These are phyloP conservation scores for Ricordea florida DNA, from an alignment of 92 coral and sea anemone species.

Conservation along the genomic window DNA sequence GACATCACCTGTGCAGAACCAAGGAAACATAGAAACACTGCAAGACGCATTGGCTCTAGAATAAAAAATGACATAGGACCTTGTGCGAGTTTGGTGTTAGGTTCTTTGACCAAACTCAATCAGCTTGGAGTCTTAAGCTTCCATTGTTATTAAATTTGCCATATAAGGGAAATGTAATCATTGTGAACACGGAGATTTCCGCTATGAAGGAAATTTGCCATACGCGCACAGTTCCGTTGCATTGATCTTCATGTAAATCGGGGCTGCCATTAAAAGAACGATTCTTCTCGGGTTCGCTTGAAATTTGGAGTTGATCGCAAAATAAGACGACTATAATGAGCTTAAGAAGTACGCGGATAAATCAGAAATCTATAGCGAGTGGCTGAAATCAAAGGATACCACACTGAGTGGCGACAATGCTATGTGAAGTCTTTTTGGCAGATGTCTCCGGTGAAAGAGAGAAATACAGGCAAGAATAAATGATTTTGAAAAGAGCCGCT, in stretches of 20 bases:
- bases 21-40: background rate
- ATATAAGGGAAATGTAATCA: conserved; percentile 87
- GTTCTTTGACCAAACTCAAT: conserved; percentile 15
- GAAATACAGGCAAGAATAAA: conserved; percentile 4
- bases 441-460: background rate
- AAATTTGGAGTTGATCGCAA: background rate
- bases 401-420: background rate
- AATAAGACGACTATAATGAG: background rate
- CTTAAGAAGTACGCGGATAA: background rate
- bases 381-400: background rate
- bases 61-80: conserved; percentile 15
- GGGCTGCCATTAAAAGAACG: background rate
- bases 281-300: background rate
- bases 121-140: conserved; percentile 26
- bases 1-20: conserved; percentile 18
- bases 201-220: conserved; percentile 87
- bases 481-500: background rate
- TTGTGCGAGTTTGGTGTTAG: background rate
- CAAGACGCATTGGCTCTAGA: background rate
- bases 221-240: conserved; percentile 75
- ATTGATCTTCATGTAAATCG: conserved; percentile 78
- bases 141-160: conserved; percentile 80
- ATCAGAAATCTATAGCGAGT: background rate
- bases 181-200: conserved; percentile 80
- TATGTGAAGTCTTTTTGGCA: background rate